A percentile compares a stretch with the other conserved stretches of the same genome.
Evolutionary conservation across 2,113 vertebrate genomes (phyloP).

Genomic region (Phrynosoma platyrhinos): DNA sequence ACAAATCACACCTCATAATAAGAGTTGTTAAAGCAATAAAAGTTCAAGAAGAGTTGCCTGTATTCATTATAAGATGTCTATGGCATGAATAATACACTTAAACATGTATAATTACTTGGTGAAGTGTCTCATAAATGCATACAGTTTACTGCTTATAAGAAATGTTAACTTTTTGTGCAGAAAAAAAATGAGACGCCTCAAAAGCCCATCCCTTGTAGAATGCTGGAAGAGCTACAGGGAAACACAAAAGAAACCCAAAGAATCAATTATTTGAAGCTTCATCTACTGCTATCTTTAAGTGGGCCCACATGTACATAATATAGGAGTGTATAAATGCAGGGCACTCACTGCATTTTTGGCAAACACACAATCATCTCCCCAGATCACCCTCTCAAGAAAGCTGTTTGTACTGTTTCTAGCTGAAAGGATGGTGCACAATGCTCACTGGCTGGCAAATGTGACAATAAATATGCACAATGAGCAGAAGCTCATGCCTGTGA

Average conservation of each 20-base stretch:
- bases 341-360: neutral
- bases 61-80: conserved; percentile 43
- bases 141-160: conserved; percentile 14
- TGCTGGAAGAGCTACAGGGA: neutral
- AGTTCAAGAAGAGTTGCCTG: conserved; percentile 32
- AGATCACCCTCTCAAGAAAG: neutral
- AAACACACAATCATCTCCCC: neutral
- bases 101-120: conserved; percentile 16
- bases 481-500: neutral
- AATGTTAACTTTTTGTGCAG: conserved; percentile 18
- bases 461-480: neutral
- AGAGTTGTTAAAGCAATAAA: conserved; percentile 48
- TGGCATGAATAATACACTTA: conserved; percentile 23
- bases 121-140: conserved; percentile 25
- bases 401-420: neutral
- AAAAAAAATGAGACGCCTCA: neutral
- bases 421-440: neutral
- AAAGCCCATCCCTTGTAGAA: neutral
- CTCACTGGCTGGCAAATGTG: neutral
- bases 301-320: neutral
- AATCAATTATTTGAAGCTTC: conserved; percentile 2
- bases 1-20: conserved; percentile 47
- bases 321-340: neutral
- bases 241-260: neutral
- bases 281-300: neutral